These are phyloP conservation scores for Vanessa cardui DNA, from an alignment of 2,888 invertebrate genomes.

Conservation along the genomic window DNA sequence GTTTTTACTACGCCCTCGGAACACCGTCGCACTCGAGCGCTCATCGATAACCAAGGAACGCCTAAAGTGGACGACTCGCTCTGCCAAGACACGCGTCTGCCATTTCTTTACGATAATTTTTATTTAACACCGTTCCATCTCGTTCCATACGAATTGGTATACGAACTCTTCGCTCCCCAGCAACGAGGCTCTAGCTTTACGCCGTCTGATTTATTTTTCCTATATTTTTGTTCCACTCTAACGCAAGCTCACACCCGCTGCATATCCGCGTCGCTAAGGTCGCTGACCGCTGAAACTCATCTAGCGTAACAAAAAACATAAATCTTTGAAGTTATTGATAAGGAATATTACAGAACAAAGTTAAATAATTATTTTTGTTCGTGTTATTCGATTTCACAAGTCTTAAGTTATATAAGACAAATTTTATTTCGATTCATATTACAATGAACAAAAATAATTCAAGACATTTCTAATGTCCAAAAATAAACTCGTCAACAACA, in stretches of 20 bases:
- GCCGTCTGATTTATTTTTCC: slow-evolving; percentile 38
- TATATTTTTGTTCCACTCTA: slow-evolving; percentile 50
- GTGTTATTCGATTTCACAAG: too few relatives aligned
- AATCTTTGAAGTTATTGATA: slow-evolving; percentile 35
- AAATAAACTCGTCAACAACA: slow-evolving; percentile 11
- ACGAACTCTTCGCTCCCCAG: slow-evolving; percentile 28
- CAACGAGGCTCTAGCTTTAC: slow-evolving; percentile 29
- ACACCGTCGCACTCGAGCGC: slow-evolving; percentile 46
- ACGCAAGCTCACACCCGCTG: slow-evolving; percentile 40
- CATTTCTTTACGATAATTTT: slow-evolving; percentile 49
- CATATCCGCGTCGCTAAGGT: slow-evolving; percentile 66
- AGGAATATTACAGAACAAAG: slow-evolving; percentile 17
- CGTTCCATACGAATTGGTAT: slow-evolving; percentile 62
- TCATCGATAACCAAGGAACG: slow-evolving; percentile 43
- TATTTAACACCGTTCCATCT: slow-evolving; percentile 51
- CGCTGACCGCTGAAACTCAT: slow-evolving; percentile 74
- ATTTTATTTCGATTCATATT: neutral
- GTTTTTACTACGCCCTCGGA: slow-evolving; percentile 54
- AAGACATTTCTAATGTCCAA: slow-evolving; percentile 9
- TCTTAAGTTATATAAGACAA: neutral
- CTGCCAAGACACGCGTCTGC: slow-evolving; percentile 65
- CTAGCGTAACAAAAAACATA: slow-evolving; percentile 62
- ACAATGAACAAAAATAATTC: neutral
- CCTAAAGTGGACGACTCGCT: slow-evolving; percentile 50
- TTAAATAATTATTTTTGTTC: slow-evolving; percentile 4